Evolutionary conservation across 2,797 vertebrate genomes (phyloP).

Genomic region (Darevskia nairensis): DNA sequence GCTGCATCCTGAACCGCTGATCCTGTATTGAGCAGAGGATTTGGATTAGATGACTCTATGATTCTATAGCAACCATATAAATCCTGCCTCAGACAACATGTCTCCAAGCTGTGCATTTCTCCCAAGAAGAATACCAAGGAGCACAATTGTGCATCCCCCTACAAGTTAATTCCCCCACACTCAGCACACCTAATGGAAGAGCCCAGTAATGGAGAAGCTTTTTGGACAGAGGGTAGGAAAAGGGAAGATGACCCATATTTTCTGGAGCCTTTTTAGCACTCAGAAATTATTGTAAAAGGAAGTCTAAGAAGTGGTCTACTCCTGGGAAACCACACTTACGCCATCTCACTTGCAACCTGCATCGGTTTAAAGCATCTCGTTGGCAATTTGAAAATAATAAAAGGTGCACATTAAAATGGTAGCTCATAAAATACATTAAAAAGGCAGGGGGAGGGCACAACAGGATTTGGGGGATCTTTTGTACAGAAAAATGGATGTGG

Average conservation of each 20-base stretch:
- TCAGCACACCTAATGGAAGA: slow-evolving; percentile 40
- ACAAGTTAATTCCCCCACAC: slow-evolving; percentile 1
- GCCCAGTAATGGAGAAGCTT: slow-evolving; percentile 30
- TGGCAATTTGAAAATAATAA: slow-evolving; percentile 3
- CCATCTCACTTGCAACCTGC: neutral
- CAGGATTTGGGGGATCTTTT: slow-evolving; percentile 6
- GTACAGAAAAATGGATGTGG: slow-evolving; percentile 9
- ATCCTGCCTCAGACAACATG: neutral
- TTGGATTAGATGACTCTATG: no score
- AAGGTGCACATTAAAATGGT: neutral
- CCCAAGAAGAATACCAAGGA: neutral
- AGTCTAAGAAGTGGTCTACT: slow-evolving; percentile 17
- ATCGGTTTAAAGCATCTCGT: neutral
- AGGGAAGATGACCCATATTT: slow-evolving; percentile 54
- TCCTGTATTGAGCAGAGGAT: no score
- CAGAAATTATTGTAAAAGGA: slow-evolving; percentile 56
- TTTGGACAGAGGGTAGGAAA: slow-evolving; percentile 13
- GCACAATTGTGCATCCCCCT: neutral
- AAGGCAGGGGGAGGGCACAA: neutral
- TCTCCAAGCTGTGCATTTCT: neutral
- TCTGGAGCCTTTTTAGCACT: slow-evolving; percentile 58
- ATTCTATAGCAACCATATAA: neutral
- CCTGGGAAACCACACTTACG: neutral
- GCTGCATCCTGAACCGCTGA: no score
- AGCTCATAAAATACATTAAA: slow-evolving; percentile 25